Conservation (phyloP, 2,888 invertebrate species). For the Phasia obesa region DNA sequence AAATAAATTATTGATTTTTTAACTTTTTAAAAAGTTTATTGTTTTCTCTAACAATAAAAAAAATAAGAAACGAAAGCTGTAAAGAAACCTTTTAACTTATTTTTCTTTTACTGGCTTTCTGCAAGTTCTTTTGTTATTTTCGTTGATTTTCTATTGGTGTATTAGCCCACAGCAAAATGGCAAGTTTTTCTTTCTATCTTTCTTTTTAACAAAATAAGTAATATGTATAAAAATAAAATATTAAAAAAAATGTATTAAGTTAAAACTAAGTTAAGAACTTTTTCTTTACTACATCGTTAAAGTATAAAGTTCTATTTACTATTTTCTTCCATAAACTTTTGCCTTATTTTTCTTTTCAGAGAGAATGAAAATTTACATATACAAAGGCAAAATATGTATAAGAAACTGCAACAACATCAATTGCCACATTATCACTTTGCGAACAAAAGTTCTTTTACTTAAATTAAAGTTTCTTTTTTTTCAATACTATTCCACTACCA, state of each 20-base stretch:
- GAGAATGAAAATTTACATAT: slow-evolving; percentile 12
- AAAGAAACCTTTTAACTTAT: slow-evolving; percentile 53
- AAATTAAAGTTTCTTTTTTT: slow-evolving; percentile 28
- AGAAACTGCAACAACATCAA: slow-evolving; percentile 60
- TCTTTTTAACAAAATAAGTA: slow-evolving; percentile 33
- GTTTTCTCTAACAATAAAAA: slow-evolving; percentile 13
- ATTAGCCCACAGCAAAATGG: slow-evolving; percentile 55
- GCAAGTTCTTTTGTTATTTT: slow-evolving; percentile 41
- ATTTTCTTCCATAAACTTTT: slow-evolving; percentile 41
- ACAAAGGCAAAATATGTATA: slow-evolving; percentile 1
- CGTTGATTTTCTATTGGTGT: slow-evolving; percentile 17
- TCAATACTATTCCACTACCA: slow-evolving; percentile 28
- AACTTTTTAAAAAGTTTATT: slow-evolving; percentile 42
- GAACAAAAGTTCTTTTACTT: slow-evolving; percentile 33
- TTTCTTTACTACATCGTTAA: slow-evolving; percentile 56
- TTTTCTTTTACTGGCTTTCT: slow-evolving; percentile 41
- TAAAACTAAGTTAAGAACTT: slow-evolving; percentile 50
- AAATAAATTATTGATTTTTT: slow-evolving; percentile 67
- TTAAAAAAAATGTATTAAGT: slow-evolving; percentile 35
- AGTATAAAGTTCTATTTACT: slow-evolving; percentile 63
- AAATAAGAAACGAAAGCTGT: slow-evolving; percentile 26
- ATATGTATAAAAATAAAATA: not conserved
- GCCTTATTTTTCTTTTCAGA: slow-evolving; percentile 43
- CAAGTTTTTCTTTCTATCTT: slow-evolving; percentile 39
- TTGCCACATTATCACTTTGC: slow-evolving; percentile 60